A percentile compares a stretch with the other conserved stretches of the same genome.
phyloP scores from a whole-genome alignment of 2,113 vertebrate genomes.

The Catagonus wagneri region DNA sequence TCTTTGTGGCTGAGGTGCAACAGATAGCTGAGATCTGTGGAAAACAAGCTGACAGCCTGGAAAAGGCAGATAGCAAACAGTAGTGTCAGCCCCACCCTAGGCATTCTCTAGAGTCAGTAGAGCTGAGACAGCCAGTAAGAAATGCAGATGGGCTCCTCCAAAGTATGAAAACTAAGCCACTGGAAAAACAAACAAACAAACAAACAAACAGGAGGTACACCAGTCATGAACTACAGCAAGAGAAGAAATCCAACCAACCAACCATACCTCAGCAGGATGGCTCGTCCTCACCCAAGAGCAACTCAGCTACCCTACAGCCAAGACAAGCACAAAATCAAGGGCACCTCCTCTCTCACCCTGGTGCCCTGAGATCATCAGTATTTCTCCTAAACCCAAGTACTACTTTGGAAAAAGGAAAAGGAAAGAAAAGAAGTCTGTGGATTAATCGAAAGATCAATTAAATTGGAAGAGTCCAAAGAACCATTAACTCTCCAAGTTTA shows the following conservation, averaged over 20 bases:
- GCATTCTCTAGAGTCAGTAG: background rate
- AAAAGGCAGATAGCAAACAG: background rate
- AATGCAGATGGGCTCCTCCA: background rate
- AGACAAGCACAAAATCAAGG: background rate
- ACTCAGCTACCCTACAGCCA: background rate
- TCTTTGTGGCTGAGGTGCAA: background rate
- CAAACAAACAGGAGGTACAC: background rate
- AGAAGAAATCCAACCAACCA: background rate
- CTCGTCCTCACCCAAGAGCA: background rate
- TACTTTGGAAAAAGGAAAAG: background rate
- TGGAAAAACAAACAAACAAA: background rate
- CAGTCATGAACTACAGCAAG: background rate
- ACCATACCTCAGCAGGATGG: background rate
- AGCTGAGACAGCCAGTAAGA: background rate
- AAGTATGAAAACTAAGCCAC: background rate
- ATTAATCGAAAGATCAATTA: background rate
- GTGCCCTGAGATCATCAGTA: background rate
- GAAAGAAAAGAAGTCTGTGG: background rate
- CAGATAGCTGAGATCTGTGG: background rate
- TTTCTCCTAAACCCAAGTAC: background rate
- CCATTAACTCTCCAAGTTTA: background rate
- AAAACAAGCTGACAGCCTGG: no score
- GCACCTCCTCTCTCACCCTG: background rate
- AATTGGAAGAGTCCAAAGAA: background rate
- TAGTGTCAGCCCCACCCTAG: fast-evolving